phyloP scores from a whole-genome alignment of 2,888 invertebrate genomes.

The Ischnus inquisitorius region DNA sequence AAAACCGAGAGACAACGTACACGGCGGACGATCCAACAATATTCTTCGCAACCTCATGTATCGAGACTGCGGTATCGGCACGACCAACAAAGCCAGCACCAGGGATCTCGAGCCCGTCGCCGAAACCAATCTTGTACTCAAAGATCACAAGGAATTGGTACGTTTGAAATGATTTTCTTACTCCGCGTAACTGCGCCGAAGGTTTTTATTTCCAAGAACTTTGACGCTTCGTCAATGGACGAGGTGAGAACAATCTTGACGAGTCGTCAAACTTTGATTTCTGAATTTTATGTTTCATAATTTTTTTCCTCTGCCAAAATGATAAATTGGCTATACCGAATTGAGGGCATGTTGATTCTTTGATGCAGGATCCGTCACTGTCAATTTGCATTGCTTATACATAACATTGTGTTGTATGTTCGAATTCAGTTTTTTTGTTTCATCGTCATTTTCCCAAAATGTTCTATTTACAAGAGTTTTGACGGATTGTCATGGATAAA shows the following conservation, averaged over 20 bases:
- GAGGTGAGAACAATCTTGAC: not conserved
- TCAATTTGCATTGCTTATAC: no score
- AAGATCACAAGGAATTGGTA: constrained; percentile 88
- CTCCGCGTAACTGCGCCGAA: no score
- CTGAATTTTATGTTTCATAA: no score
- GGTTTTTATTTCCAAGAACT: constrained; percentile 17
- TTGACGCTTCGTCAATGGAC: not conserved
- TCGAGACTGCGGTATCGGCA: constrained; percentile 79
- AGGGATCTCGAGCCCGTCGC: constrained; percentile 88
- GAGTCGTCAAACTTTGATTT: no score
- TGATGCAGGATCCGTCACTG: no score
- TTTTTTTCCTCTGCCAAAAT: no score
- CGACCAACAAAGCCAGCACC: constrained; percentile 84
- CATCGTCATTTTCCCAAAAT: not conserved
- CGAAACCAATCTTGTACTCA: constrained; percentile 89
- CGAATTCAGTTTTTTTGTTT: not conserved
- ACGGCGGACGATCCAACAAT: constrained; percentile 75
- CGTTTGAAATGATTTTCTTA: constrained; percentile 69
- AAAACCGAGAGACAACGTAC: constrained; percentile 72
- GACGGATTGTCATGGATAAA: no score
- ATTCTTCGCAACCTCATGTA: constrained; percentile 80
- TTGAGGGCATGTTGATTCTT: no score
- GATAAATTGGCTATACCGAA: no score
- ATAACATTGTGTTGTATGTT: no score
- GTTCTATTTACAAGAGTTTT: no score